Conservation (phyloP, 2,797 vertebrate species). For the Sebastes taczanowskii region DNA sequence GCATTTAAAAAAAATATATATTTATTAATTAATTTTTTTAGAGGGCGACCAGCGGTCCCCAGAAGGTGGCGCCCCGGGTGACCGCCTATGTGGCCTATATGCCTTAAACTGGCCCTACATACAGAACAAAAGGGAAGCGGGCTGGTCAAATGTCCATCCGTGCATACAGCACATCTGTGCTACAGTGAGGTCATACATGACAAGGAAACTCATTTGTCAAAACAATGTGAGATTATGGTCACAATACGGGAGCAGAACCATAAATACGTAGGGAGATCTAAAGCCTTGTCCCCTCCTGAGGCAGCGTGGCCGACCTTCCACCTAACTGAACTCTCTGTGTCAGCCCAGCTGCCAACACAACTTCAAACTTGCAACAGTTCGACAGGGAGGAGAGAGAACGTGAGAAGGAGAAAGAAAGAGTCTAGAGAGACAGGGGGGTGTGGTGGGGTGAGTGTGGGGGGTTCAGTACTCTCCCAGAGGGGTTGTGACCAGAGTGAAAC, state of each 20-base stretch:
- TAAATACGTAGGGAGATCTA: constrained; percentile 60
- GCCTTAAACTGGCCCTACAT: not conserved
- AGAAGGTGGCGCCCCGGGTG: no score
- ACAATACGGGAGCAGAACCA: constrained; percentile 64
- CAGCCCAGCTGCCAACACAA: constrained; percentile 51
- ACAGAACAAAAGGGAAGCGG: not conserved
- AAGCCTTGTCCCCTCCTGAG: constrained; percentile 40
- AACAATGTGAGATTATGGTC: constrained; percentile 62
- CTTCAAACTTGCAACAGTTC: constrained; percentile 41
- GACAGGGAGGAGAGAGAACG: constrained; percentile 17
- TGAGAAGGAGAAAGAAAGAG: constrained; percentile 47
- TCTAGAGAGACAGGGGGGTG: constrained; percentile 2
- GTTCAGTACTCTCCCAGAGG: constrained; percentile 57
- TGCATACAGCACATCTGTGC: constrained; percentile 32
- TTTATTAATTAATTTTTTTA: no score
- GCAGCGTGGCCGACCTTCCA: constrained; percentile 51
- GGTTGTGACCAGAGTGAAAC: constrained; percentile 53
- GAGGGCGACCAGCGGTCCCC: no score
- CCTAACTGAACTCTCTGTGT: constrained; percentile 44
- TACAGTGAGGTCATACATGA: constrained; percentile 46
- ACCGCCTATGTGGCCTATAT: no score
- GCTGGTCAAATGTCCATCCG: constrained; percentile 27
- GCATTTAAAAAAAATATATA: no score
- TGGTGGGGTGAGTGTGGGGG: constrained; percentile 1
- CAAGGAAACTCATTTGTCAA: constrained; percentile 63